These are phyloP conservation scores for Catalaphyllia jardinei DNA, from an alignment of 64 coral and sea anemone genomes.

Conservation along the genomic window DNA sequence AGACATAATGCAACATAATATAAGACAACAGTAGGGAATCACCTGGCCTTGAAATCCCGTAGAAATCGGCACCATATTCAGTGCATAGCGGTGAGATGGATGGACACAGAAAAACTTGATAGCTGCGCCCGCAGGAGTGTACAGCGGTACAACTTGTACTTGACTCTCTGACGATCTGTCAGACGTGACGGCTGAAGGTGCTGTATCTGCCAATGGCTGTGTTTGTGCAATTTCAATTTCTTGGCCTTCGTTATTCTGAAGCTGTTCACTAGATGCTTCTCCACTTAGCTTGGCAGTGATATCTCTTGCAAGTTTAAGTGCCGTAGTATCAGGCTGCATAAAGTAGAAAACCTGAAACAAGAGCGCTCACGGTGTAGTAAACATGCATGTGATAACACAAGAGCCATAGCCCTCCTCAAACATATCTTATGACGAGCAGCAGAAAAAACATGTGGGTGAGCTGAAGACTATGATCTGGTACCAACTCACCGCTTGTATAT, in stretches of 20 bases:
- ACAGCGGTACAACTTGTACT: constrained; percentile 54
- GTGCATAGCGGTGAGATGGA: constrained; percentile 69
- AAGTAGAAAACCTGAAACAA: constrained; percentile 67
- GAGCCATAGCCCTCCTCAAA: too few relatives aligned
- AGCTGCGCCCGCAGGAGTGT: constrained; percentile 49
- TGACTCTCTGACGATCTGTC: too few relatives aligned
- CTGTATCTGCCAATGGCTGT: not conserved
- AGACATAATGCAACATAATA: too few relatives aligned
- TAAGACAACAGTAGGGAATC: not conserved
- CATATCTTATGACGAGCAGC: too few relatives aligned
- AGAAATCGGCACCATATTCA: constrained; percentile 65
- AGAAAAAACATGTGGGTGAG: too few relatives aligned
- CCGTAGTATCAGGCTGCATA: constrained; percentile 60
- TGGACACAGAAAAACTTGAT: constrained; percentile 71
- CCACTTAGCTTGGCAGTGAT: constrained; percentile 9
- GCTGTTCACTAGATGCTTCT: not conserved
- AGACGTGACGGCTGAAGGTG: not conserved
- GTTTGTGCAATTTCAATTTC: not conserved
- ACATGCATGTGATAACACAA: too few relatives aligned
- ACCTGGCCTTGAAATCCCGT: constrained; percentile 74
- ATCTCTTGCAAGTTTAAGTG: constrained; percentile 39
- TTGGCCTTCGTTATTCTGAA: not conserved
- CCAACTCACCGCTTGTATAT: too few relatives aligned
- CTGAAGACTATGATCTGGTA: too few relatives aligned
- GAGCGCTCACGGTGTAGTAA: not conserved